phyloP scores from a whole-genome alignment of 1,140 invertebrate species.

The Cepaea nemoralis region DNA sequence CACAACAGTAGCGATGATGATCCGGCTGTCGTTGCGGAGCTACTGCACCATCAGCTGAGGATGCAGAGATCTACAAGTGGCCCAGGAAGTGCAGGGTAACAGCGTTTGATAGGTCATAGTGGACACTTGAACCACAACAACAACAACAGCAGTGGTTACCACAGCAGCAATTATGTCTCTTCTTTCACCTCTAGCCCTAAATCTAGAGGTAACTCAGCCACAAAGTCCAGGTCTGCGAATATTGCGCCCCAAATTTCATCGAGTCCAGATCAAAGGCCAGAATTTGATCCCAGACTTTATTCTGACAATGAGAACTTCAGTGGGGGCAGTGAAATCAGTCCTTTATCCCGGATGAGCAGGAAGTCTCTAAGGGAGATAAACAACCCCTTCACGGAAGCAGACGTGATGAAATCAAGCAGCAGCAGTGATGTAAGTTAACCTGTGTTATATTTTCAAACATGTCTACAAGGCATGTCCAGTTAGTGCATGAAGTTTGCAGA shows the following conservation, averaged over 20 bases:
- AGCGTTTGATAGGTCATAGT: background rate
- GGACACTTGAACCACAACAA: background rate
- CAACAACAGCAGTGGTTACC: background rate
- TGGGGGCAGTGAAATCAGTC: background rate
- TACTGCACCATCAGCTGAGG: conserved; percentile 40
- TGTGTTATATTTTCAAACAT: too few species aligned
- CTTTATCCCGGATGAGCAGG: conserved; percentile 35
- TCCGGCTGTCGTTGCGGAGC: background rate
- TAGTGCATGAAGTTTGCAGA: too few species aligned
- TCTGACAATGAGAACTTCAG: background rate
- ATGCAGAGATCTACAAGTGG: background rate
- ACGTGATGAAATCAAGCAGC: background rate
- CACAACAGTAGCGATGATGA: conserved; percentile 57
- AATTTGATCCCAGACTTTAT: conserved; percentile 38
- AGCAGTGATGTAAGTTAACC: conserved; percentile 19
- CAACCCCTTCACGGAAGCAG: conserved; percentile 21
- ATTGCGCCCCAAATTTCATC: conserved; percentile 33
- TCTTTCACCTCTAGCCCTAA: background rate
- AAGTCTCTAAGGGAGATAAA: conserved; percentile 46
- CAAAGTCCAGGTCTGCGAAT: conserved; percentile 3
- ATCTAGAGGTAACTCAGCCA: conserved; percentile 3
- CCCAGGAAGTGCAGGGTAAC: background rate
- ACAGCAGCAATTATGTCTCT: conserved; percentile 12
- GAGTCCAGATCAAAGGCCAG: conserved; percentile 42
- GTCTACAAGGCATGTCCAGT: too few species aligned